Evolutionary conservation across 2,113 vertebrate species (phyloP).

Genomic region (Pteruthius melanotis): DNA sequence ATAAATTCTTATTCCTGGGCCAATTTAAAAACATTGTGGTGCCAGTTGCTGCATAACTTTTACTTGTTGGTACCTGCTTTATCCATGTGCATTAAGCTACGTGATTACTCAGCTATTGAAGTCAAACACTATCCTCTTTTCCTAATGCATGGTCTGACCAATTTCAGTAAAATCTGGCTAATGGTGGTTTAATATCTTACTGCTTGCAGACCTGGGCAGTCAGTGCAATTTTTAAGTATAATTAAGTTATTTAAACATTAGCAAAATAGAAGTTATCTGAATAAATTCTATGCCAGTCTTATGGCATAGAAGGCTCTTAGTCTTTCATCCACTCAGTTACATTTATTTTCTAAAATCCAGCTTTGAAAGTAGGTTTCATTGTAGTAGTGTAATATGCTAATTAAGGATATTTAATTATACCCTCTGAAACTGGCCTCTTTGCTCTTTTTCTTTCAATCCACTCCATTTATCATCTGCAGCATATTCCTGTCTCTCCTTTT

Average conservation of each 20-base stretch:
- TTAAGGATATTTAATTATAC: slow-evolving; percentile 22
- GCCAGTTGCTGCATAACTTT: not conserved
- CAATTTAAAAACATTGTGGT: not conserved
- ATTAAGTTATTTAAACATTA: not conserved
- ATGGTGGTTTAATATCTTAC: not conserved
- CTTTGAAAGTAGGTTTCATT: not conserved
- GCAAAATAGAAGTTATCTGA: not conserved
- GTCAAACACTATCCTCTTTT: not conserved
- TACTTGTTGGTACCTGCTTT: not conserved
- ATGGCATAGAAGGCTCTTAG: not conserved
- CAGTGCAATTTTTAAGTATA: not conserved
- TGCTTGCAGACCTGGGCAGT: not conserved
- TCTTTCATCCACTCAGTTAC: not conserved
- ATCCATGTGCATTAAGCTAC: not conserved
- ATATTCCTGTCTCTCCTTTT: not conserved
- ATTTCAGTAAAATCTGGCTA: not conserved
- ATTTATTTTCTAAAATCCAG: not conserved
- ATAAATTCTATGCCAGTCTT: not conserved
- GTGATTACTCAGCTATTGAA: not conserved
- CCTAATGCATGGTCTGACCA: not conserved
- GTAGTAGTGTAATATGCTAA: not conserved
- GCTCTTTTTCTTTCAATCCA: not conserved
- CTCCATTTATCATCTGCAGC: not conserved
- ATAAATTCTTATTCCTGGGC: not conserved
- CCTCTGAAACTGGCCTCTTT: not conserved